Evolutionary conservation across 2,797 vertebrate species (phyloP), one percentile per base, ranked within the genome.

Genomic region (Acanthornis magna): DNA sequence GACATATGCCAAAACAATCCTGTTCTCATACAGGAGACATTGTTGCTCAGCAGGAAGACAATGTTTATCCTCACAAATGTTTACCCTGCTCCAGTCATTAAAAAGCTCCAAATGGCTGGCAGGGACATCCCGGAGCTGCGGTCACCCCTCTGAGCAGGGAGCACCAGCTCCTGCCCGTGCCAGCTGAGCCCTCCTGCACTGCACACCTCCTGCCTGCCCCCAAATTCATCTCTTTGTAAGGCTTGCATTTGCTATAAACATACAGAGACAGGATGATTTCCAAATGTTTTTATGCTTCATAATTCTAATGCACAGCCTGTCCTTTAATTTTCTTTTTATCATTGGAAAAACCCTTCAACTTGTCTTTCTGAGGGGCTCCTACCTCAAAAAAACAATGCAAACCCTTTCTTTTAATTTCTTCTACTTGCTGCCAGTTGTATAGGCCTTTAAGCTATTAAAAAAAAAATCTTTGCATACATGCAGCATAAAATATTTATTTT

Each of bases 401-500:
- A 42, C 48, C 30, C 66, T 51, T 76, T 75, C 42, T 89, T 93
- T 66, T 75, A 27, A 72, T 85, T 87, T 84, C 40, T 83, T 63
- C 62, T 60, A 16, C 66, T 76, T 50, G 55, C 66, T 92, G 76
- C 66, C 85, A 89, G 67, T 50, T 87, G 76, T 68, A 51, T 32
- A 82, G 50, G 50, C 80, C 88, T 94, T 94, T 54, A 87, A 95
- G 94, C 77, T 74, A 80, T 51, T 76, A 43, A 93, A 93, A 94
- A 90, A 87, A 82, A 45, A 13, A 43, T 62, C 81, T 91, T 73
- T 87, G 91, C 61, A 90, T 90, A 93, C 63, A 82, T 36, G 83
- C 94, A 95, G 81, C 91, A 97, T 96, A 91, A 95, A 97, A 95
- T 97, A 97, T 96, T 97, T 92, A 96, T 97, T 96, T 97, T 96